These are phyloP conservation scores for Chinchilla lanigera DNA, from an alignment of 2,113 vertebrate genomes.

Conservation along the genomic window DNA sequence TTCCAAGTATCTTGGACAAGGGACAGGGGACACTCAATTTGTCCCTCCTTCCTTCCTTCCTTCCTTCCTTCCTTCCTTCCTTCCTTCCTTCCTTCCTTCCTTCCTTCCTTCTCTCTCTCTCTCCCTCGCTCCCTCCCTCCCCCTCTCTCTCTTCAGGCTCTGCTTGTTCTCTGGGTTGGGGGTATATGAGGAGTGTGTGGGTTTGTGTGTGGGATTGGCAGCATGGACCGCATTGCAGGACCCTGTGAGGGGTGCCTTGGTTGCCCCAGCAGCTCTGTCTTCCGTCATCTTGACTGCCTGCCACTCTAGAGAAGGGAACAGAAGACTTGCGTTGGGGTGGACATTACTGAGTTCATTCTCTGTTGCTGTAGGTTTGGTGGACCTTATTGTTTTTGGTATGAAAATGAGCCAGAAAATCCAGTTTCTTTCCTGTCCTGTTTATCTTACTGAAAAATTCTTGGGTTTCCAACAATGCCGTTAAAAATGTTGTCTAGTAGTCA, in stretches of 20 bases:
- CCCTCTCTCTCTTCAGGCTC: background rate
- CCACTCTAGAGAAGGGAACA: background rate
- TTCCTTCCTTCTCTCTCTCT: background rate
- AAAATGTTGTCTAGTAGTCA: background rate
- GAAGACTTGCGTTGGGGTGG: background rate
- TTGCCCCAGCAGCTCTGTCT: background rate
- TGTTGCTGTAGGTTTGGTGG: background rate
- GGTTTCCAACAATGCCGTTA: background rate
- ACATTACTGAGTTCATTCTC: background rate
- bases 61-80: no score
- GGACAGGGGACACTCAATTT: background rate
- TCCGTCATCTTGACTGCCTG: background rate
- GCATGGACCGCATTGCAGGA: background rate
- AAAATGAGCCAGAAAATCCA: background rate
- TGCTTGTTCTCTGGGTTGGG: background rate
- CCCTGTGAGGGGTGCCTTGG: background rate
- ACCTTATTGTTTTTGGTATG: background rate
- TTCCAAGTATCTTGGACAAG: background rate
- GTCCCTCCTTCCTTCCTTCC: no score
- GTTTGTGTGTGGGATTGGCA: background rate
- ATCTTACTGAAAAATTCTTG: background rate
- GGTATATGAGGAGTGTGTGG: background rate
- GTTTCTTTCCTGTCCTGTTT: background rate
- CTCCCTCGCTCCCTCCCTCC: no score
- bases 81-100: no score